phyloP scores from a whole-genome alignment of 1,140 invertebrate genomes.

The Diachasma alloeum region DNA sequence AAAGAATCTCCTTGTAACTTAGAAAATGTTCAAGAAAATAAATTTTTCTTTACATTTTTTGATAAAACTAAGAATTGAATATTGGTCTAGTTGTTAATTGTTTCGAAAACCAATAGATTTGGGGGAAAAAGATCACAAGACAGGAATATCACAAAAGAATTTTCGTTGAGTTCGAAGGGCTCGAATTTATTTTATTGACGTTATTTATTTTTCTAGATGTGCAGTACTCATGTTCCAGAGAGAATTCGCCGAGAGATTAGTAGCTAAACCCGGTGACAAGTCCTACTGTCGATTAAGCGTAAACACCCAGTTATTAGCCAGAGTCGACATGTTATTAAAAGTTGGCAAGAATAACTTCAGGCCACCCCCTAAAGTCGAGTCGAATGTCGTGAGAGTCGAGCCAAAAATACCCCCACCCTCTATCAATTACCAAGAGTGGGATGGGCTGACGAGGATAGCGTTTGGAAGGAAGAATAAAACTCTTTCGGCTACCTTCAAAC shows the following conservation, averaged over 20 bases:
- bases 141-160: no score
- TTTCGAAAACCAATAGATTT: no score
- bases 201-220: slow-evolving; percentile 73
- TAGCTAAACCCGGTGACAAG: slow-evolving; percentile 97
- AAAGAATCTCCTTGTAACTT: no score
- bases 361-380: slow-evolving; percentile 98
- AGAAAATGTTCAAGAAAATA: no score
- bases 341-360: slow-evolving; percentile 98
- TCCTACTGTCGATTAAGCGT: slow-evolving; percentile 96
- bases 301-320: slow-evolving; percentile 94
- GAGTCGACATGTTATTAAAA: slow-evolving; percentile 98
- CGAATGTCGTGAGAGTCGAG: slow-evolving; percentile 97
- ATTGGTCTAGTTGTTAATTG: no score
- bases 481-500: slow-evolving; percentile 84
- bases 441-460: slow-evolving; percentile 92
- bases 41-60: no score
- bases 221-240: slow-evolving; percentile 99
- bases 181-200: not conserved
- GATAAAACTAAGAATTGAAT: no score
- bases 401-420: slow-evolving; percentile 95
- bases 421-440: slow-evolving; percentile 98
- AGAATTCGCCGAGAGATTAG: slow-evolving; percentile 97
- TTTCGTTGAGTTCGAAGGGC: no score
- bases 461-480: slow-evolving; percentile 98
- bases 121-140: no score